A percentile compares a stretch with the other conserved stretches of the same genome.
phyloP scores from a whole-genome alignment of 2,113 vertebrate genomes.

The Zosterops hypoxanthus region DNA sequence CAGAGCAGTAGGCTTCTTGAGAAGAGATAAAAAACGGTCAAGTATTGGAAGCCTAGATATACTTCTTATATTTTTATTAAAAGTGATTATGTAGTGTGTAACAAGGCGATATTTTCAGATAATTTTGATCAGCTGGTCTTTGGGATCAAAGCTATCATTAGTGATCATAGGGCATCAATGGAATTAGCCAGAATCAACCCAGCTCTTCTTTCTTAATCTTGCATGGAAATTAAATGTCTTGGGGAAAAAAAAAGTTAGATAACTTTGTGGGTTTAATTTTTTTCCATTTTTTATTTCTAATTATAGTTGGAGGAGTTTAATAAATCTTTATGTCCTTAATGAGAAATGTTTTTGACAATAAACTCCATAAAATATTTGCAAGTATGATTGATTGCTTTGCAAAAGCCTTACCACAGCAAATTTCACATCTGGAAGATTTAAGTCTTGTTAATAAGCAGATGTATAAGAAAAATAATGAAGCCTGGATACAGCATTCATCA shows the following conservation, averaged over 20 bases:
- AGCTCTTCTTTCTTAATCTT: background rate
- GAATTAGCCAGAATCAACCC: background rate
- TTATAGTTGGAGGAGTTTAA: background rate
- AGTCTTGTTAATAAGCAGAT: background rate
- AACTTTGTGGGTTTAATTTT: background rate
- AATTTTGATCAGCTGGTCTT: background rate
- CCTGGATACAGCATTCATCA: background rate
- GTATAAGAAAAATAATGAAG: background rate
- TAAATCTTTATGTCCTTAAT: background rate
- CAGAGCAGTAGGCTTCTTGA: background rate
- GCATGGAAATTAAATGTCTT: background rate
- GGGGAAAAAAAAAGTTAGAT: background rate
- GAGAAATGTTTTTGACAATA: background rate
- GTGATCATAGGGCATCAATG: background rate
- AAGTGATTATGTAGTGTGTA: background rate
- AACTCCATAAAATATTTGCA: background rate
- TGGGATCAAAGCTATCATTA: background rate
- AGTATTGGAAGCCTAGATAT: background rate
- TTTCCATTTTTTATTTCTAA: background rate
- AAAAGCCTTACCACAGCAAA: background rate
- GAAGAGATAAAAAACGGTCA: background rate
- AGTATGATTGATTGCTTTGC: background rate
- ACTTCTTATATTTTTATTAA: background rate
- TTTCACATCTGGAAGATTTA: background rate
- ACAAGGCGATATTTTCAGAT: background rate